Evolutionary conservation across 2,888 invertebrate genomes (phyloP).

Genomic region (Neria commutata): DNA sequence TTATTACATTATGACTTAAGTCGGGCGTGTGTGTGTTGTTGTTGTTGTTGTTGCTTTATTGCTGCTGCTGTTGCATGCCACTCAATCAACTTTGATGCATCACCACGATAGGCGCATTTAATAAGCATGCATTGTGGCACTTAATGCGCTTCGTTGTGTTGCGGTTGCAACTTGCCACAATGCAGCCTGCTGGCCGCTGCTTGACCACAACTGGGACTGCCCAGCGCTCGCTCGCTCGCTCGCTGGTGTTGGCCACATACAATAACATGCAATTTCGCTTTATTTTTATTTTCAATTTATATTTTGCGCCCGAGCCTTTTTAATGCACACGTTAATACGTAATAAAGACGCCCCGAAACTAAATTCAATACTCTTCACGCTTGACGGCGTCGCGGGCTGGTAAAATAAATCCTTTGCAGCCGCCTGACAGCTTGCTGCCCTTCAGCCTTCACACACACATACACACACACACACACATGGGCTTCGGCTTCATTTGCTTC

Average conservation of each 20-base stretch:
- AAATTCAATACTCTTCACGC: constrained; percentile 11
- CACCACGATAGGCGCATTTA: neutral
- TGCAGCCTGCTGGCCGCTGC: neutral
- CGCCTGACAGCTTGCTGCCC: constrained; percentile 32
- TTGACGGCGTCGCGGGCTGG: neutral
- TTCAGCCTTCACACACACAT: constrained; percentile 43
- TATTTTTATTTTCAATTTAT: constrained; percentile 57
- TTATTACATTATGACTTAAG: no score
- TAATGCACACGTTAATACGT: constrained; percentile 47
- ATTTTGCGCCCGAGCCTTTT: no score
- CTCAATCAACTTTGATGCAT: neutral
- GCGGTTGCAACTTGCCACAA: neutral
- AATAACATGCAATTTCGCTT: constrained; percentile 51
- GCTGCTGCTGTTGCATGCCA: neutral
- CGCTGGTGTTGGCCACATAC: constrained; percentile 22
- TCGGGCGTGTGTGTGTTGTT: neutral
- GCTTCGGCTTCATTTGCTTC: neutral
- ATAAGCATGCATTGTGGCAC: neutral
- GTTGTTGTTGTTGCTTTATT: neutral
- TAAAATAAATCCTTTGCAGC: constrained; percentile 21
- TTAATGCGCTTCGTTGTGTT: neutral
- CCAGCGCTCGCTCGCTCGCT: no score
- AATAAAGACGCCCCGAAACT: constrained; percentile 24
- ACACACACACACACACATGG: neutral
- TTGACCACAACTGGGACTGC: neutral